Percentiles rank a stretch among this genome's conserved stretches.
phyloP scores from a whole-genome alignment of 1,140 invertebrate genomes.

The Leptopilina boulardi region DNA sequence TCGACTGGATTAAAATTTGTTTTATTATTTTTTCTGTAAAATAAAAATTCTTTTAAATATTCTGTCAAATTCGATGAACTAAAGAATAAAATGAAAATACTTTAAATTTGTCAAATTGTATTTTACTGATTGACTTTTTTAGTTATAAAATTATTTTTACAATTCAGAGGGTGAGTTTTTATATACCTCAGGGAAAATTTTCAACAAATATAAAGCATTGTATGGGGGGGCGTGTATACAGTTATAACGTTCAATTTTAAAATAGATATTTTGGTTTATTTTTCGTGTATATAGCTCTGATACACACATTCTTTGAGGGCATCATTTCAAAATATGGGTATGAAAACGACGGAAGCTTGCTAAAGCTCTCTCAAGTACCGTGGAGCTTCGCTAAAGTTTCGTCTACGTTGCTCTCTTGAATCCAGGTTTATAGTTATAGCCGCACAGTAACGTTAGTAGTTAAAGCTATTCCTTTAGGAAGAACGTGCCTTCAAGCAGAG shows the following conservation, averaged over 20 bases:
- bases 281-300: not conserved
- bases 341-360: conserved; percentile 24
- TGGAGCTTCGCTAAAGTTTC: not conserved
- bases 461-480: conserved; percentile 9
- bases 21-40: too few relatives aligned
- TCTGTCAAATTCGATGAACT: too few relatives aligned
- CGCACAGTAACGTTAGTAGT: conserved; percentile 3
- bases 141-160: too few relatives aligned
- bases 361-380: not conserved
- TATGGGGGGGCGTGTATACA: too few relatives aligned
- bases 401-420: conserved; percentile 22
- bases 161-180: too few relatives aligned
- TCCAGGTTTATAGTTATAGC: conserved; percentile 27
- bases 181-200: too few relatives aligned
- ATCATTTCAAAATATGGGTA: conserved; percentile 20
- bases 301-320: conserved; percentile 24
- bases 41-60: too few relatives aligned
- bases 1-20: too few relatives aligned
- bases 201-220: too few relatives aligned
- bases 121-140: too few relatives aligned
- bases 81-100: too few relatives aligned
- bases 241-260: not conserved
- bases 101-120: too few relatives aligned
- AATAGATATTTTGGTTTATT: not conserved
- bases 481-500: not conserved